Base-by-base conservation (phyloP, 2,797 vertebrate species). In the Trichosurus vulpecula region DNA sequence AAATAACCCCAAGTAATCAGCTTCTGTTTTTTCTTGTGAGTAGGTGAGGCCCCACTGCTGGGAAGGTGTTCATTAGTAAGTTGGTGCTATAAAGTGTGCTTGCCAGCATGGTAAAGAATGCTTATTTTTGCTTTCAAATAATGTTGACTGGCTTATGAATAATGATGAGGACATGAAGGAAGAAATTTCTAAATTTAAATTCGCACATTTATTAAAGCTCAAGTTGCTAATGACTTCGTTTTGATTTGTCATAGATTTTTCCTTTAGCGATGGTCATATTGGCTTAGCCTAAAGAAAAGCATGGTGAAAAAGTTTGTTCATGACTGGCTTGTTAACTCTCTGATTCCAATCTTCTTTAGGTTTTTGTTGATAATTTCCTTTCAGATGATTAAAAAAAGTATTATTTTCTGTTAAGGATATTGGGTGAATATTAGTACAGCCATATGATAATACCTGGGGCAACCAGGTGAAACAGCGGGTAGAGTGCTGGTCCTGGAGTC, bases 321-420 rank as follows among this genome's bases (percentile, higher is more conserved):
- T 96, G 95, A 94, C 93, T 97, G 58, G 31, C 30, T 35, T 94
- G 19, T 97, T 87, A 92, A 96, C 95, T 95, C 94, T 95, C 91
- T 95, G 52, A 94, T 93, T 94, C 10, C 51, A 61, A 31, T 52
- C 57, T 97, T 97, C 92, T 97, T 98, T 96, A 93, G 95, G 94
- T 96, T 57, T 56, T 98, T 98, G 96, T 93, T 97, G 94, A 98
- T 97, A 97, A 97, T 96, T 97, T 96, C 53, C 95, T 98, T 98
- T 98, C 97, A 98, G 98, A 95, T 97, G 81, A 92, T 93, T 97
- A 89, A 52, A 94, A 97, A 52, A 92, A 94, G 13, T n/a, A 5
- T 91, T 95, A 91, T 94, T 94, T 93, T 95, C 52, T 53, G 97
- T 96, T 94, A 91, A 31, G 90, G 22, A 96, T 94, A 30, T 93